Conservation (phyloP, 1,140 invertebrate genomes). For the Sycobia sp. region DNA sequence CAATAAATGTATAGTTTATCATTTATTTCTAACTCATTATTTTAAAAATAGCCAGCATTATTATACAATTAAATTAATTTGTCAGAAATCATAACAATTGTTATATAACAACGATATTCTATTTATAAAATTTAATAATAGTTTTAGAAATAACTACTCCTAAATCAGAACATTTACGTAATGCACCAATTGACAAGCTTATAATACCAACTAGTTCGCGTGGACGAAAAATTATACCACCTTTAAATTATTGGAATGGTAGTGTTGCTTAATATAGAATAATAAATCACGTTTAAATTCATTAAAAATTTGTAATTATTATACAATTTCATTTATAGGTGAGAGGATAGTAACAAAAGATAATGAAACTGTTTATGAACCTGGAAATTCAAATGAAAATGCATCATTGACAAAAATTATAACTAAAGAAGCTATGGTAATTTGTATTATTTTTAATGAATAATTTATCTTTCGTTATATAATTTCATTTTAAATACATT, state of each 20-base stretch:
- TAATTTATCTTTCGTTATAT: no score
- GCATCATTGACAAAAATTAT: background rate
- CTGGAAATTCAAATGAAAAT: constrained; percentile 31
- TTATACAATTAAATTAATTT: no score
- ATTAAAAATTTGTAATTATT: background rate
- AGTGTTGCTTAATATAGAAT: no score
- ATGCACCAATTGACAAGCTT: background rate
- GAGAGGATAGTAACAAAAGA: constrained; percentile 40
- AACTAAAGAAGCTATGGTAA: constrained; percentile 8
- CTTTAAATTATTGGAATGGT: constrained; percentile 10
- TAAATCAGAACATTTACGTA: background rate
- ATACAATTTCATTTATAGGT: constrained; percentile 32
- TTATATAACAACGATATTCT: no score
- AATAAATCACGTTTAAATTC: no score
- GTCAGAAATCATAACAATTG: no score
- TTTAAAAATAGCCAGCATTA: no score
- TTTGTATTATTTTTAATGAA: no score
- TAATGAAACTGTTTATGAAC: constrained; percentile 38
- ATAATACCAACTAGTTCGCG: background rate
- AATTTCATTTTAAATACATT: no score
- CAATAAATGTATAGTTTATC: no score
- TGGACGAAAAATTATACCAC: constrained; percentile 1
- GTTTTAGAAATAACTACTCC: background rate
- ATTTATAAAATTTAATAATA: background rate
- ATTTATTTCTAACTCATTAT: no score